Evolutionary conservation across 2,797 vertebrate genomes (phyloP).

Genomic region (Petrocephalus schoutedeni): DNA sequence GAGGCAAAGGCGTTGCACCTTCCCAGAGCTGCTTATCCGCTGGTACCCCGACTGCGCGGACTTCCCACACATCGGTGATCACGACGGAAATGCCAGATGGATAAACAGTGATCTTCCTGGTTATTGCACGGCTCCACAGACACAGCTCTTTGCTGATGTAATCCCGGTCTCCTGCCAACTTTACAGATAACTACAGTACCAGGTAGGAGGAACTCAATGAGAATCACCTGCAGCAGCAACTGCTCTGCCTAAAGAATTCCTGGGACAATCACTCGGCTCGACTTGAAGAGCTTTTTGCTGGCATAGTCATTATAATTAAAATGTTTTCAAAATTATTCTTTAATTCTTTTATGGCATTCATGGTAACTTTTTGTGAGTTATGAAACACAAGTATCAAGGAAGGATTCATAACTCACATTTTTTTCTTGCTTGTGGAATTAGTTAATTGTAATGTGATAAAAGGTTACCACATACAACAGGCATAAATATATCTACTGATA

Average conservation of each 20-base stretch:
- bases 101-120: constrained; percentile 48
- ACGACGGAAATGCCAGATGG: constrained; percentile 46
- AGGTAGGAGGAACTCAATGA: constrained; percentile 48
- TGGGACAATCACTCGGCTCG: neutral
- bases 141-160: constrained; percentile 41
- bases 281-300: neutral
- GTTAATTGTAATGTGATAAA: neutral
- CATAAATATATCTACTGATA: neutral
- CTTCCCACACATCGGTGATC: constrained; percentile 29
- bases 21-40: constrained; percentile 17
- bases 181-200: constrained; percentile 33
- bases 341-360: neutral
- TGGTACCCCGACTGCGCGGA: constrained; percentile 11
- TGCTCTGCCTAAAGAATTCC: neutral
- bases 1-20: constrained; percentile 25
- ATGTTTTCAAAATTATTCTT: neutral
- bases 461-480: neutral
- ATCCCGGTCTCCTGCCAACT: constrained; percentile 35
- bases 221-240: neutral
- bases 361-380: neutral
- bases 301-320: neutral
- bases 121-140: constrained; percentile 27
- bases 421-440: neutral
- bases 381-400: neutral
- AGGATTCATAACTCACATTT: neutral